phyloP scores from a whole-genome alignment of 2,888 invertebrate species.

The Ophioninae sp. region DNA sequence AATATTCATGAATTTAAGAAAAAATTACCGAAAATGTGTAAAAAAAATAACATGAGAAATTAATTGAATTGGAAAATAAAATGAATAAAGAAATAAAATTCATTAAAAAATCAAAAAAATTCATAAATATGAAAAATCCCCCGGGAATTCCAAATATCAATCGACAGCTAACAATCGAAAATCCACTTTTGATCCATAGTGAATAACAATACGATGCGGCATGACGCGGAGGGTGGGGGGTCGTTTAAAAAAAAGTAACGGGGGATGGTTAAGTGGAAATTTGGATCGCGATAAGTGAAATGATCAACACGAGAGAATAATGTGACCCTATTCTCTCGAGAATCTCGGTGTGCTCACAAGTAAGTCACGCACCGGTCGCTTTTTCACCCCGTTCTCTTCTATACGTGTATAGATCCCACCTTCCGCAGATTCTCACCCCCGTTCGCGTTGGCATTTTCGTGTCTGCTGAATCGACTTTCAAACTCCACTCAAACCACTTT shows the following conservation, averaged over 20 bases:
- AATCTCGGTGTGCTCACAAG: conserved; percentile 64
- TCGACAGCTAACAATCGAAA: too few species aligned
- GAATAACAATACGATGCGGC: background rate
- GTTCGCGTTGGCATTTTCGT: conserved; percentile 35
- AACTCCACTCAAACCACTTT: conserved; percentile 11
- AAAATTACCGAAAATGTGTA: too few species aligned
- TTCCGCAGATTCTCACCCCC: conserved; percentile 38
- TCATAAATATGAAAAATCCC: too few species aligned
- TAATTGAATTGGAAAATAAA: too few species aligned
- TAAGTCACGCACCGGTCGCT: conserved; percentile 71
- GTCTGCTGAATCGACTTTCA: conserved; percentile 20
- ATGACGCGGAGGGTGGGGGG: too few species aligned
- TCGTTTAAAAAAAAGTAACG: background rate
- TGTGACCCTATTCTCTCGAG: conserved; percentile 70
- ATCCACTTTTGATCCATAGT: too few species aligned
- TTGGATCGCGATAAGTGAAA: conserved; percentile 55
- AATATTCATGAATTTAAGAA: too few species aligned
- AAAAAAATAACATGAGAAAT: too few species aligned
- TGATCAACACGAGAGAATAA: conserved; percentile 63
- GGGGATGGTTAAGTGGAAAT: conserved; percentile 42
- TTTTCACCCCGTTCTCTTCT: conserved; percentile 28
- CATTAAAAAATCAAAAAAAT: too few species aligned
- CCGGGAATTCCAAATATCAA: too few species aligned
- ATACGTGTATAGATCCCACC: conserved; percentile 28
- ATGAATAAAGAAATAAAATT: too few species aligned